Evolutionary conservation across 2,797 vertebrate species (phyloP), one percentile per base, ranked within the genome.

Genomic region (Pseudocheirus occidentalis): DNA sequence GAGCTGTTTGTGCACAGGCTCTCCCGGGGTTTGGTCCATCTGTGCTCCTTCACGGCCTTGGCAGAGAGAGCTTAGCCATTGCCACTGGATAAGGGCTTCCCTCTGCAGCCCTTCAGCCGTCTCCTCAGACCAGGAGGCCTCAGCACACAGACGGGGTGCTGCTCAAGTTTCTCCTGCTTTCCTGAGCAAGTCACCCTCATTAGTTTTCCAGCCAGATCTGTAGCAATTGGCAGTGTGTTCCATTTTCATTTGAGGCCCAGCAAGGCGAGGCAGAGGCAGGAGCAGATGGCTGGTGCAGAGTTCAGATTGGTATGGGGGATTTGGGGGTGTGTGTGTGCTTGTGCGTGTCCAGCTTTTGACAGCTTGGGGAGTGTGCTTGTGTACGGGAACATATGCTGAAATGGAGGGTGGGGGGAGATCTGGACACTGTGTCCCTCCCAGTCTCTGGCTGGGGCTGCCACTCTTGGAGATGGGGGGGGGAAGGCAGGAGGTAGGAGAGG

Each of bases 271-370:
- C 94, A 97, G 95, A 96, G 94, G 95, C 27, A 97, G 81, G 95
- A 98, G 97, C 98, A 98, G 98, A 98, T 98, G 98, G 97, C 96
- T 98, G 96, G 97, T 98, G 97, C 97, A 98, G 96, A 98, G 97
- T 97, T 97, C 90, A 96, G n/a, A 93, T 81, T 62, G 57, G 90
- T 98, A 93, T 29, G 81, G 97, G 95, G 95, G 95, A 98, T 97
- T 95, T 95, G 96, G 94, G 96, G 96, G 40, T 91, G 96, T 97
- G 27, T 96, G n/a, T 95, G 93, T 87, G 73, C 73, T 50, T 87
- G 50, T 92, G 96, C 97, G 24, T 96, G 96, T 95, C 93, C 92
- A 96, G 96, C 97, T 98, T 98, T 98, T 97, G 95, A 97, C 96
- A 98, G 96, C 0, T 0, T 91, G 89, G 97, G 95, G 95, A 96